Evolutionary conservation across 2,797 vertebrate genomes (phyloP).

Genomic region (Notoglanidium macrostoma): DNA sequence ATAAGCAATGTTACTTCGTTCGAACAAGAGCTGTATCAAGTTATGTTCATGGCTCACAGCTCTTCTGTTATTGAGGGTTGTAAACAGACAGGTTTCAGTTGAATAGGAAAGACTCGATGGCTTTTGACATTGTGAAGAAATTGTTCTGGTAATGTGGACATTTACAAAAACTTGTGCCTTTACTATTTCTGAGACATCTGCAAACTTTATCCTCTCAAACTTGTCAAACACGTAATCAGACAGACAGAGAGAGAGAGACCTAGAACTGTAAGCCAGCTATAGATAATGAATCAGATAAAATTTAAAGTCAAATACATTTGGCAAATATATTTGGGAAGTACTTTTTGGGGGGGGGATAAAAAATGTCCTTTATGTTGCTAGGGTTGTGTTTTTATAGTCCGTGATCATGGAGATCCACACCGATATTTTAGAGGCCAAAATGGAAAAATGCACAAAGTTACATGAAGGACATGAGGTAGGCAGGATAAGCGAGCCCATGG

Average conservation of each 20-base stretch:
- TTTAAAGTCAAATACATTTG: neutral
- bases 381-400: neutral
- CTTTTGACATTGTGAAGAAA: slow-evolving; percentile 3
- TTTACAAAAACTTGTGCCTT: neutral
- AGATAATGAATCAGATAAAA: neutral
- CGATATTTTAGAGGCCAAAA: slow-evolving; percentile 60
- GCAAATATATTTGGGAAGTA: neutral
- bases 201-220: neutral
- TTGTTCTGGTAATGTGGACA: neutral
- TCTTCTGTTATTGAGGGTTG: neutral
- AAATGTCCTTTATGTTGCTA: neutral
- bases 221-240: neutral
- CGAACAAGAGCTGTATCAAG: neutral
- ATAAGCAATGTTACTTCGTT: neutral
- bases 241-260: neutral
- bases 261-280: neutral
- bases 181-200: neutral
- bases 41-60: neutral
- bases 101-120: neutral
- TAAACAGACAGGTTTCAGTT: neutral
- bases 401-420: slow-evolving; percentile 23
- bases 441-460: slow-evolving; percentile 90
- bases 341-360: neutral
- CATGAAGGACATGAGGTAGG: slow-evolving; percentile 90
- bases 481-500: slow-evolving; percentile 83